Conservation (phyloP, 64 coral and sea anemone species). For the Actinia equina region DNA sequence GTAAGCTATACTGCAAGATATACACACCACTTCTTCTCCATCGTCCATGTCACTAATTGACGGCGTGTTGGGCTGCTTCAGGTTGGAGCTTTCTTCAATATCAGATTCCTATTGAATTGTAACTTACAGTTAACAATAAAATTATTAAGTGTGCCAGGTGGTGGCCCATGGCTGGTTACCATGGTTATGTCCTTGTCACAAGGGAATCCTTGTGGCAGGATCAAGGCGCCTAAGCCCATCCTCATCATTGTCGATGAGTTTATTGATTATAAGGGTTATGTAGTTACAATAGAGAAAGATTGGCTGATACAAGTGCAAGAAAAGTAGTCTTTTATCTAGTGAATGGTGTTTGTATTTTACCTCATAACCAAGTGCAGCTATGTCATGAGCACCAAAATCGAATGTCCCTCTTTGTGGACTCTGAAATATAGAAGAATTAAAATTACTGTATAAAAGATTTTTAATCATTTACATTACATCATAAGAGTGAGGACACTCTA, state of each 20-base stretch:
- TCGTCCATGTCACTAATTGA: constrained; percentile 94
- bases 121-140: background rate
- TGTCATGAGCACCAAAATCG: constrained; percentile 84
- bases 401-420: constrained; percentile 66
- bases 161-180: too few relatives aligned
- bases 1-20: too few relatives aligned
- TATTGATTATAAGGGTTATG: too few relatives aligned
- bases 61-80: constrained; percentile 59
- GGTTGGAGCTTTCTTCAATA: constrained; percentile 73
- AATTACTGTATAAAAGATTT: too few relatives aligned
- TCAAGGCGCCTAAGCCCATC: too few relatives aligned
- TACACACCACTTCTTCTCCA: constrained; percentile 96
- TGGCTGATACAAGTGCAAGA: background rate
- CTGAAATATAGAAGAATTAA: constrained; percentile 4
- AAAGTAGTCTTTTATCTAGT: background rate
- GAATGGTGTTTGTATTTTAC: constrained; percentile 13
- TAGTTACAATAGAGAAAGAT: background rate
- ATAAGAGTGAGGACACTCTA: too few relatives aligned
- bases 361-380: constrained; percentile 89
- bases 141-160: too few relatives aligned
- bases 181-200: too few relatives aligned
- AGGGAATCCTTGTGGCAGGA: too few relatives aligned
- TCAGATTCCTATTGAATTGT: constrained; percentile 75
- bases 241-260: too few relatives aligned
- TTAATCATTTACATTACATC: too few relatives aligned